These are phyloP conservation scores for Falcaria lacertinaria DNA, from an alignment of 2,888 invertebrate genomes.

Conservation along the genomic window DNA sequence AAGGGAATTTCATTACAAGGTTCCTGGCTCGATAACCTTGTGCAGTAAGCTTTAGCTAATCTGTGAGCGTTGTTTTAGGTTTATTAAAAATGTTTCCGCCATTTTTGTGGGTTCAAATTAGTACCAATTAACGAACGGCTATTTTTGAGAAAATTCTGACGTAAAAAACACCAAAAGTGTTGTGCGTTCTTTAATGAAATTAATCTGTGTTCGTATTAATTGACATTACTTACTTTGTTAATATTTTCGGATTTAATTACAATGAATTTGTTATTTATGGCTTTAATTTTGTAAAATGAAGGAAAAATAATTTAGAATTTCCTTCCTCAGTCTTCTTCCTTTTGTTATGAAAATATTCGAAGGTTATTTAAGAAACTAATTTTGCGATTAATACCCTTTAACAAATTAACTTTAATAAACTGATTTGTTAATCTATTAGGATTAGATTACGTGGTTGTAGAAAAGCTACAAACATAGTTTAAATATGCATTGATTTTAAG, in stretches of 20 bases:
- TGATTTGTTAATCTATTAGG: too few relatives aligned
- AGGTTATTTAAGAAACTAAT: too few relatives aligned
- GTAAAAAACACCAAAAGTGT: too few relatives aligned
- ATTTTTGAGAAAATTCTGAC: background rate
- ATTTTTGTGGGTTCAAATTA: background rate
- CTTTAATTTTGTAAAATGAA: background rate
- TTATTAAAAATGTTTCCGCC: constrained; percentile 1
- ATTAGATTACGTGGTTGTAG: too few relatives aligned
- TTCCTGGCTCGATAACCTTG: constrained; percentile 2
- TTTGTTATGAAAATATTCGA: too few relatives aligned
- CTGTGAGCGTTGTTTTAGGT: background rate
- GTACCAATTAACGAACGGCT: background rate
- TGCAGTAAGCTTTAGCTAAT: background rate
- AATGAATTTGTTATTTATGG: background rate
- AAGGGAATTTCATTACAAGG: constrained; percentile 35
- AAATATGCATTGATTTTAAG: too few relatives aligned
- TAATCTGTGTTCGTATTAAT: background rate
- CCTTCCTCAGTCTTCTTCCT: too few relatives aligned
- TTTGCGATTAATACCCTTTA: too few relatives aligned
- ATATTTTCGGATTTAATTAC: background rate
- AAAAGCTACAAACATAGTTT: too few relatives aligned
- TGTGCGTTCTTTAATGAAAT: background rate
- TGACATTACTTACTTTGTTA: background rate
- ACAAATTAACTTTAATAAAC: too few relatives aligned
- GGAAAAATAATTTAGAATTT: too few relatives aligned